Evolutionary conservation across 2,797 vertebrate genomes (phyloP).

Genomic region (Oreochromis mossambicus): DNA sequence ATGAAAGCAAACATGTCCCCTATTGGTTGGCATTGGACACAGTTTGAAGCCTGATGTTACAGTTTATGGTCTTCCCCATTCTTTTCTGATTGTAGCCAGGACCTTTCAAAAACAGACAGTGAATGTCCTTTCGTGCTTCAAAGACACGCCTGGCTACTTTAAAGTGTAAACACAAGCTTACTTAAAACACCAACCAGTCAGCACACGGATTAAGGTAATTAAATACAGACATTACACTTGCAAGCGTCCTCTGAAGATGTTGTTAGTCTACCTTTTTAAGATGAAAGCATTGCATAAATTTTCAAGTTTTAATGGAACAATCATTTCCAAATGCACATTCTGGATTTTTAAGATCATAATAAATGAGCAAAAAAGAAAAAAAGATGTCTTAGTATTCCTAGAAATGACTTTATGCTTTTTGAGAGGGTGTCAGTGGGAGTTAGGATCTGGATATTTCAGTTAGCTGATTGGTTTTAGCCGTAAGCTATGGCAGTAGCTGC

Average conservation of each 20-base stretch:
- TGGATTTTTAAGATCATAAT: background rate
- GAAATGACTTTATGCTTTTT: background rate
- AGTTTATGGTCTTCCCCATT: background rate
- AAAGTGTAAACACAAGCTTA: background rate
- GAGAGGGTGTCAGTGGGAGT: background rate
- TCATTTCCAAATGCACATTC: background rate
- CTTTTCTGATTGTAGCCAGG: background rate
- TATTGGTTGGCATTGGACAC: background rate
- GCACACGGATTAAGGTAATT: background rate
- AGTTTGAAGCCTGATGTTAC: background rate
- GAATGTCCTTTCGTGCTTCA: background rate
- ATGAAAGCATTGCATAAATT: background rate
- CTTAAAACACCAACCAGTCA: background rate
- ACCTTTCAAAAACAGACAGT: background rate
- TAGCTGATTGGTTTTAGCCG: background rate
- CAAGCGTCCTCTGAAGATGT: background rate
- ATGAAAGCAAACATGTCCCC: background rate
- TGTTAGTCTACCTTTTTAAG: background rate
- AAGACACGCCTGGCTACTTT: background rate
- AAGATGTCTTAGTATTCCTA: accelerated
- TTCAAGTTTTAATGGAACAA: background rate
- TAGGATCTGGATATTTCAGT: background rate
- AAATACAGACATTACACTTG: background rate
- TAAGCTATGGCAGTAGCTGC: background rate
- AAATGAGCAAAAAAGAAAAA: background rate